phyloP scores from a whole-genome alignment of 2,113 vertebrate species.

The Triplophysa tibetana region DNA sequence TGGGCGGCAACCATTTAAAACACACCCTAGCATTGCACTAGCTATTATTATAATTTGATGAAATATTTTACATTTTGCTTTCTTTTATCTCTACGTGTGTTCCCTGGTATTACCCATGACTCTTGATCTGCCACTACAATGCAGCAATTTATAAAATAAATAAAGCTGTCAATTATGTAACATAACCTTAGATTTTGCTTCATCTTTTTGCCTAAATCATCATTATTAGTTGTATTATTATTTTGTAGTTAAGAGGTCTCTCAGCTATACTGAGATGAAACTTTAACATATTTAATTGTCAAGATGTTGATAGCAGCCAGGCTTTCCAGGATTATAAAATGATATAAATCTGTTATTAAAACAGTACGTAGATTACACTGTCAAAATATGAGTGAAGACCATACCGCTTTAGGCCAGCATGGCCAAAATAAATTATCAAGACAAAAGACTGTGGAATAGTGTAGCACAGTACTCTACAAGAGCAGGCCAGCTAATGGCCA shows the following conservation, averaged over 20 bases:
- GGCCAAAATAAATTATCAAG: conserved; percentile 52
- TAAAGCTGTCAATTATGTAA: too few species aligned
- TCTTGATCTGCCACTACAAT: too few species aligned
- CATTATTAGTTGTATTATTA: not conserved
- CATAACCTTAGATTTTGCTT: not conserved
- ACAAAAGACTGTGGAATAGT: conserved; percentile 30
- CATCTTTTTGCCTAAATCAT: not conserved
- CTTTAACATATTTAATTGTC: not conserved
- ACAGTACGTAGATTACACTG: not conserved
- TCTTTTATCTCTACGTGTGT: too few species aligned
- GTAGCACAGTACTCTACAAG: conserved; percentile 12
- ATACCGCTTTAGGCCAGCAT: not conserved
- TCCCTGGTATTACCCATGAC: too few species aligned
- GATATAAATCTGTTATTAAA: conserved; percentile 28
- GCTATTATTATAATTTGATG: too few species aligned
- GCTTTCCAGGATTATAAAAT: not conserved
- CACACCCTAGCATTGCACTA: too few species aligned
- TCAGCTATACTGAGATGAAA: not conserved
- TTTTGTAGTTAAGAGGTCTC: conserved; percentile 7
- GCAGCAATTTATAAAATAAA: too few species aligned
- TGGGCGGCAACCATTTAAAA: too few species aligned
- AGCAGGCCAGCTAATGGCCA: conserved; percentile 27
- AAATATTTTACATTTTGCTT: too few species aligned
- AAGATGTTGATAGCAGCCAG: not conserved
- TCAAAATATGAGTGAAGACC: conserved; percentile 34